phyloP scores from a whole-genome alignment of 2,888 invertebrate genomes.

The Calameuta filiformis region DNA sequence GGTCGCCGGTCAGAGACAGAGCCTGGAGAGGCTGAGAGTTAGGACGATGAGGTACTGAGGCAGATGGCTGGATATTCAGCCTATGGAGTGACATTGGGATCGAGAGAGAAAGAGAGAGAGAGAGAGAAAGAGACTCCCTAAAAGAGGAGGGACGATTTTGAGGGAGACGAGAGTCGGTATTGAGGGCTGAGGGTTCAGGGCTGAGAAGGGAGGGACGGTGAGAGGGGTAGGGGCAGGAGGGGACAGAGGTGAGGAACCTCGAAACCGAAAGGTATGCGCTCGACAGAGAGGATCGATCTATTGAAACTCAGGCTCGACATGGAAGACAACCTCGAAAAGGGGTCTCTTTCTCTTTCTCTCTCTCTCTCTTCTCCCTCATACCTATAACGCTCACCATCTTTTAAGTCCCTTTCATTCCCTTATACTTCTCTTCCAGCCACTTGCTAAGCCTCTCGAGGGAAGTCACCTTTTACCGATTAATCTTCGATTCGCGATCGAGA shows the following conservation, averaged over 20 bases:
- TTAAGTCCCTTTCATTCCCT: neutral
- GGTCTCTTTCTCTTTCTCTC: neutral
- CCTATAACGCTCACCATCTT: neutral
- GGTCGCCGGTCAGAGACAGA: neutral
- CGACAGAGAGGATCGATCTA: constrained; percentile 60
- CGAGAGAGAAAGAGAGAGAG: constrained; percentile 30
- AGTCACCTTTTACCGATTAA: neutral
- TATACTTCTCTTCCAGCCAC: neutral
- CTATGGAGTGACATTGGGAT: constrained; percentile 33
- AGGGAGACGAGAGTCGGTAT: neutral
- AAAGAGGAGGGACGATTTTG: neutral
- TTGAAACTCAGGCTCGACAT: constrained; percentile 46
- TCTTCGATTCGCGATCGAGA: neutral
- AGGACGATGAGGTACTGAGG: neutral
- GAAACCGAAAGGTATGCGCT: constrained; percentile 52
- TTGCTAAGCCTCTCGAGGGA: neutral
- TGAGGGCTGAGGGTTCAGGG: neutral
- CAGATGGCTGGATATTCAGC: neutral
- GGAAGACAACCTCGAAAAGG: constrained; percentile 36
- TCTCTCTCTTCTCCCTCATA: neutral
- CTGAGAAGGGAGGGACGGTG: constrained; percentile 13
- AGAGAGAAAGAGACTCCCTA: constrained; percentile 23
- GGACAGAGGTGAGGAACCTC: constrained; percentile 24
- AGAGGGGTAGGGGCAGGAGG: constrained; percentile 23
- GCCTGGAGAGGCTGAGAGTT: neutral